These are phyloP conservation scores for Chaenogobius annularis DNA, from an alignment of 2,113 vertebrate species.

Conservation along the genomic window DNA sequence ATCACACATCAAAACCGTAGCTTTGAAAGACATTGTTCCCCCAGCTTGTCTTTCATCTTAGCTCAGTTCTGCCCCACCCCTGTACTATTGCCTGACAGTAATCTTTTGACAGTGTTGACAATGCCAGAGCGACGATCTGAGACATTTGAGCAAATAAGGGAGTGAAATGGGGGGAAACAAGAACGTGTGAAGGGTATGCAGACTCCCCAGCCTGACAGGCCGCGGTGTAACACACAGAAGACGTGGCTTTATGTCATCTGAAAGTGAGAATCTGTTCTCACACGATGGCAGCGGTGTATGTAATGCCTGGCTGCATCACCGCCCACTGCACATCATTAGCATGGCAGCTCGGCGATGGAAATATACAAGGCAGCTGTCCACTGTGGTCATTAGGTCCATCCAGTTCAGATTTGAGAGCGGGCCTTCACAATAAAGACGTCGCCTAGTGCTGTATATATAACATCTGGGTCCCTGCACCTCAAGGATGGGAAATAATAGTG, in stretches of 20 bases:
- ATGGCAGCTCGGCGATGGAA: constrained; percentile 13
- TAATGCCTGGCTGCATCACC: constrained; percentile 47
- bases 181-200: constrained; percentile 23
- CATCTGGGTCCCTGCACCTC: constrained; percentile 23
- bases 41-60: constrained; percentile 21
- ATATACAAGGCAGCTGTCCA: constrained; percentile 37
- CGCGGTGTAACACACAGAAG: constrained; percentile 33
- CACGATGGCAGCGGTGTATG: constrained; percentile 41
- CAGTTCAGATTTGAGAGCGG: background rate
- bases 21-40: constrained; percentile 23
- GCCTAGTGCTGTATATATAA: constrained; percentile 26
- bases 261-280: constrained; percentile 55
- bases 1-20: constrained; percentile 23
- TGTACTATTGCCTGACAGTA: constrained; percentile 29
- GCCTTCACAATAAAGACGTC: constrained; percentile 17
- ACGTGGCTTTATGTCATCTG: constrained; percentile 45
- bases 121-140: constrained; percentile 42
- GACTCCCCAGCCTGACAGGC: constrained; percentile 36
- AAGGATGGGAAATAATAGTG: constrained; percentile 26
- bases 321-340: constrained; percentile 61
- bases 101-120: constrained; percentile 47
- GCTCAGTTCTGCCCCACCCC: constrained; percentile 4
- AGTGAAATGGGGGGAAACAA: constrained; percentile 28
- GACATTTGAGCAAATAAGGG: constrained; percentile 46
- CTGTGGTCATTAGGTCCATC: constrained; percentile 12